A percentile compares a stretch with the other conserved stretches of the same genome.
Evolutionary conservation across 2,888 invertebrate genomes (phyloP).

Genomic region (Marasmarcha lunaedactyla): DNA sequence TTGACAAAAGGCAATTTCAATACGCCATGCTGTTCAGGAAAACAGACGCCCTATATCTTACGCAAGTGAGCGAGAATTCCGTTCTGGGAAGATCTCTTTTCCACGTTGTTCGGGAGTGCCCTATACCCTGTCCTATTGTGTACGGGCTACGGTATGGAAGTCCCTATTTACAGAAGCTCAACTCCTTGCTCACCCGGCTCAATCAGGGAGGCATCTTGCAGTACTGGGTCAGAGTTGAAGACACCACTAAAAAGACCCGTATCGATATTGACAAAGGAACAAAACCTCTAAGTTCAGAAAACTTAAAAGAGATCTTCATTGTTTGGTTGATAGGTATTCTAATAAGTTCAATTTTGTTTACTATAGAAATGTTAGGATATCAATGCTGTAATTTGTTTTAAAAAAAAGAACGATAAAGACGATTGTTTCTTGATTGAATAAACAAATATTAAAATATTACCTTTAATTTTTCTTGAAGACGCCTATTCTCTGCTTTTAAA

Average conservation of each 20-base stretch:
- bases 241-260: conserved; percentile 10
- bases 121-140: conserved; percentile 67
- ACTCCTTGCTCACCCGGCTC: conserved; percentile 49
- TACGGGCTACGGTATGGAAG: conserved; percentile 71
- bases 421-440: too few relatives aligned
- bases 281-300: conserved; percentile 38
- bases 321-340: conserved; percentile 34
- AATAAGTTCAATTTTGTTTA: conserved; percentile 31
- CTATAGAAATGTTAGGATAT: conserved; percentile 35
- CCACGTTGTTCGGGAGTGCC: conserved; percentile 59
- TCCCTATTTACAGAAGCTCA: conserved; percentile 59
- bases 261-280: conserved; percentile 30
- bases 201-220: conserved; percentile 63
- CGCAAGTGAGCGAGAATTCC: conserved; percentile 34
- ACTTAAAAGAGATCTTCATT: conserved; percentile 57
- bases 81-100: conserved; percentile 50
- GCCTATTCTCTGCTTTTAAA: conserved; percentile 73
- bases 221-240: conserved; percentile 43
- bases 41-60: conserved; percentile 42
- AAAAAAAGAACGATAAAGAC: too few relatives aligned
- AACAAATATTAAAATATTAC: conserved; percentile 20
- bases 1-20: conserved; percentile 45
- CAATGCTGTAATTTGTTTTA: too few relatives aligned
- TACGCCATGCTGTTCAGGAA: conserved; percentile 62
- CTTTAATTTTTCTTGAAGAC: conserved; percentile 76